Evolutionary conservation across 2,113 vertebrate genomes (phyloP), one percentile per base, ranked within the genome.

Genomic region (Chauna torquata): DNA sequence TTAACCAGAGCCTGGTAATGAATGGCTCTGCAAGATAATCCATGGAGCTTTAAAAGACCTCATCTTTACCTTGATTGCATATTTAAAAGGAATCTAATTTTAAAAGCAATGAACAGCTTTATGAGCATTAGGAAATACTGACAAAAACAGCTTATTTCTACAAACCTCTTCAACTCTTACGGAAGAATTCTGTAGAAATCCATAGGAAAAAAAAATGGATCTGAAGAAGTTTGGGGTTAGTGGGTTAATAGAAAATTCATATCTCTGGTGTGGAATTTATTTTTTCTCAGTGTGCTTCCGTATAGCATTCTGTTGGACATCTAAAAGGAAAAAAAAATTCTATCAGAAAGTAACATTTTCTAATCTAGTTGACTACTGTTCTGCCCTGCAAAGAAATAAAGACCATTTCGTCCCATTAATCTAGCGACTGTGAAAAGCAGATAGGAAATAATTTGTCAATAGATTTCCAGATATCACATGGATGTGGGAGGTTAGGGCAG

Each of bases 171-270:
- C 68, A 68, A 11, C n/a, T 76, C 68, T 84, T 45, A 52, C 8
- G 30, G 77, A 65, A 84, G 74, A 91, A 79, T 45, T 88, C 65
- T 68, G 61, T 65, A 79, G 70, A 85, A 96, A 90, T 85, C 44
- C 55, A 14, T 6, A n/a, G 58, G 12, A 14, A 40, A 61, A 64
- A 17, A 72, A 90, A 81, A 59, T 7, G 17, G 78, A 50, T 0
- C 30, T 57, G 54, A 86, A 94, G 47, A 87, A 66, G 70, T 90
- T 74, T 59, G 40, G 7, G 57, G 93, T 85, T 87, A 88, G 78
- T 42, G 87, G 68, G 96, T 95, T 97, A 96, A 95, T 97, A 96
- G 89, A 89, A 95, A 95, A 94, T 59, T 91, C 90, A 6, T 97
- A 82, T 96, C 89, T 97, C 78, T 88, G 45, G 42, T 30, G 27